Base-by-base conservation (phyloP, 2,888 invertebrate species). In the Spatulosminthurus flaviceps region DNA sequence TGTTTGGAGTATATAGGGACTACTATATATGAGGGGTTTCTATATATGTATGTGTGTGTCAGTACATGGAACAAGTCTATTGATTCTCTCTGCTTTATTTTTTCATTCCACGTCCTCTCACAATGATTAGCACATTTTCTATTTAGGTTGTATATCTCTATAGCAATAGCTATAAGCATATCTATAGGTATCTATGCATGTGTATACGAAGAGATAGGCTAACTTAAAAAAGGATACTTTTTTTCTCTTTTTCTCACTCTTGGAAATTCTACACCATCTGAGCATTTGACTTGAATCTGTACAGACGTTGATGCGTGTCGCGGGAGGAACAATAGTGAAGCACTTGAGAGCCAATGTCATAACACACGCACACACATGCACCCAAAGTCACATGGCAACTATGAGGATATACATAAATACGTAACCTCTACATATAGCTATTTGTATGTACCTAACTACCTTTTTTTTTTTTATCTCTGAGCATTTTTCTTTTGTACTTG, bases 71-170 rank as follows among this genome's bases (percentile, higher is more conserved):
- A 22, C 22, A 22, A 64, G 21, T 64, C 26, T 64, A 24, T 64
- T 64, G 22, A 24, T 64, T 64, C 64, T 21, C 22, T 64, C 24
- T 64, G 22, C n/a, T 64, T 64, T 64, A 64, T 64, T 64, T 64
- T 64, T 11, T 64, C 64, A 22, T 64, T 64, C 26, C 64, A 64
- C 64, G n/a, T 26, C 11, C 64, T 24, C 64, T 24, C 64, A 64
- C 64, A 51, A 51, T 51, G 51, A 51, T 51, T 51, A 51, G 51
- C 51, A 51, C 51, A 51, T 51, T 13, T 51, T 16, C 16, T 2
- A 4, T 19, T 51, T 51, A 5, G 51, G 16, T 41, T 9, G 41
- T 41, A 41, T 41, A 9, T 9, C 41, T 41, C 41, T 13, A 41
- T n/a, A n/a, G n/a, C n/a, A n/a, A n/a, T n/a, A n/a, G n/a, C n/a